These are phyloP conservation scores for Anarrhichthys ocellatus DNA, from an alignment of 2,113 vertebrate genomes.

Conservation along the genomic window DNA sequence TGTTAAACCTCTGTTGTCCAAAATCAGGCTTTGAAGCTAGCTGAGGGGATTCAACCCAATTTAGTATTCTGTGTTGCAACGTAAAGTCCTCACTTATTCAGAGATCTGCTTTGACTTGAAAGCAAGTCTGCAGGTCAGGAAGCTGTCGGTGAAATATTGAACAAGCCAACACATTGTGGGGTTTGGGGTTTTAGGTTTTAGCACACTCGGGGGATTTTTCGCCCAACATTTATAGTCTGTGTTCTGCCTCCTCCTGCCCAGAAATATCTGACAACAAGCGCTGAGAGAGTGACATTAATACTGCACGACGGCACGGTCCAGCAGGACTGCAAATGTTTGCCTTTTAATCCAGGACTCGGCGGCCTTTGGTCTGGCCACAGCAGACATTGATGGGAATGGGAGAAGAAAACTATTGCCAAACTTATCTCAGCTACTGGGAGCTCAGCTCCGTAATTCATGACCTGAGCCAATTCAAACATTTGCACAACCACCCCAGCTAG, in stretches of 20 bases:
- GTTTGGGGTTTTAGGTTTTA: constrained; percentile 54
- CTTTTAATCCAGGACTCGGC: constrained; percentile 73
- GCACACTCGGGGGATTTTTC: constrained; percentile 64
- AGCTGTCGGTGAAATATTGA: constrained; percentile 76
- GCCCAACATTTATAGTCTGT: constrained; percentile 60
- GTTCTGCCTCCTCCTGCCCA: constrained; percentile 58
- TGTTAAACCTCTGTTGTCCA: constrained; percentile 1
- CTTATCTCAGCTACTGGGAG: constrained; percentile 58
- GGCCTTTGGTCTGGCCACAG: constrained; percentile 71
- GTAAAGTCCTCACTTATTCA: constrained; percentile 58
- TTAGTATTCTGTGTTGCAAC: constrained; percentile 46
- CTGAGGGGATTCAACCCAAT: constrained; percentile 16
- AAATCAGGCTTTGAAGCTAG: background rate
- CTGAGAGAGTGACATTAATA: constrained; percentile 79
- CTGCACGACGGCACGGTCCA: constrained; percentile 67
- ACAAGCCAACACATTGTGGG: constrained; percentile 57
- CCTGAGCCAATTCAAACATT: constrained; percentile 67
- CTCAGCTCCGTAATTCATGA: constrained; percentile 65
- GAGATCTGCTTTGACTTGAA: constrained; percentile 61
- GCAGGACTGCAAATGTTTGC: constrained; percentile 79
- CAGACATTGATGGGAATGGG: constrained; percentile 74
- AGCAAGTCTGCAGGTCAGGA: constrained; percentile 66
- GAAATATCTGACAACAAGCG: constrained; percentile 73
- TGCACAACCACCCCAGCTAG: constrained; percentile 53
- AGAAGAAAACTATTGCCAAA: constrained; percentile 77